Evolutionary conservation across 2,113 vertebrate genomes (phyloP).

Genomic region (Excalfactoria chinensis): DNA sequence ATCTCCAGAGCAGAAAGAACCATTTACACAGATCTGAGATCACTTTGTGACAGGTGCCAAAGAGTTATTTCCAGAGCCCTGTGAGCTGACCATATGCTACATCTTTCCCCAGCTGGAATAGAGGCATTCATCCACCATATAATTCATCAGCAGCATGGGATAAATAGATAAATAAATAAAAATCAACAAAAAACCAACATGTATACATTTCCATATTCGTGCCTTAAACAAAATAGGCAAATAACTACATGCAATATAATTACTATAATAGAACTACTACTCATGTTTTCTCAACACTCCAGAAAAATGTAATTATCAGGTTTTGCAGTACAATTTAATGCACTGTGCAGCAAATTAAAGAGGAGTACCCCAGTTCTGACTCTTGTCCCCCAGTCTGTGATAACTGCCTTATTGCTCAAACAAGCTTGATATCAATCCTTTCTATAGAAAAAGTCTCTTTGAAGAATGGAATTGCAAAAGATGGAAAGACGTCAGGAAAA

Average conservation of each 20-base stretch:
- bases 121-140: slow-evolving; percentile 43
- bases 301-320: neutral
- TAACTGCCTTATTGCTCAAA: neutral
- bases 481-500: neutral
- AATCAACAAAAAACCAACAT: neutral
- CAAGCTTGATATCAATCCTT: neutral
- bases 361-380: fast-evolving
- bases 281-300: neutral
- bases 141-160: slow-evolving; percentile 8
- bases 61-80: slow-evolving; percentile 66
- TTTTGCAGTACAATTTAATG: neutral
- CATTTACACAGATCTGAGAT: slow-evolving; percentile 73
- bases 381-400: neutral
- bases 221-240: neutral
- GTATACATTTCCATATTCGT: neutral
- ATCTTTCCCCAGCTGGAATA: slow-evolving; percentile 46
- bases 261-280: neutral
- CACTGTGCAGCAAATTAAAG: neutral
- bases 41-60: slow-evolving; percentile 68
- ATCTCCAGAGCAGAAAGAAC: slow-evolving; percentile 68
- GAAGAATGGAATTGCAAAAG: neutral
- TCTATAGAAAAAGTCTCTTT: neutral
- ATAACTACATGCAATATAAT: neutral
- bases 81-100: slow-evolving; percentile 73
- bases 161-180: slow-evolving; percentile 36